Percentiles rank a stretch among this genome's conserved stretches.
Conservation (phyloP, 2,888 invertebrate genomes). For the Cheilosia grossa region DNA sequence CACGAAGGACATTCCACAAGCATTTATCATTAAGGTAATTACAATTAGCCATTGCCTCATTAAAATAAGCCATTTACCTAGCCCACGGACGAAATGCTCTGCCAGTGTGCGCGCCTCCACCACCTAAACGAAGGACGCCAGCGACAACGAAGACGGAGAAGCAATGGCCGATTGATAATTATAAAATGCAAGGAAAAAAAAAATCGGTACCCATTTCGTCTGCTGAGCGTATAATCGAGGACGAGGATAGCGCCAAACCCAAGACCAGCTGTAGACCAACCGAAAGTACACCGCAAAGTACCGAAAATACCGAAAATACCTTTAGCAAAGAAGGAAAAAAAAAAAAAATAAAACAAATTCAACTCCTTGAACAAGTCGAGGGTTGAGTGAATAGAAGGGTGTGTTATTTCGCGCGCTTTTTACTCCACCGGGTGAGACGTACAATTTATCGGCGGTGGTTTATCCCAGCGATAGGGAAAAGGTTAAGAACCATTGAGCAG, state of each 20-base stretch:
- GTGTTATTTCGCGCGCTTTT: conserved; percentile 33
- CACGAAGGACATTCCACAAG: conserved; percentile 55
- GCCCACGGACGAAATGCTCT: conserved; percentile 35
- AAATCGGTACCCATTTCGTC: conserved; percentile 39
- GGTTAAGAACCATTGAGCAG: conserved; percentile 34
- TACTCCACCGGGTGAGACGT: conserved; percentile 34
- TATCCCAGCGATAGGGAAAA: conserved; percentile 34
- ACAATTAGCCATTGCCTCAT: conserved; percentile 68
- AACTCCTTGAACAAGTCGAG: conserved; percentile 30
- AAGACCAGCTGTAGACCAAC: conserved; percentile 68
- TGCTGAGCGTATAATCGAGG: conserved; percentile 38
- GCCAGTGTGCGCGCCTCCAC: conserved; percentile 1
- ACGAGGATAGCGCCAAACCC: conserved; percentile 43
- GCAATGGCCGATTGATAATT: conserved; percentile 66
- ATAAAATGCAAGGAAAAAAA: conserved; percentile 58
- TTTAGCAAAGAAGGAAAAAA: conserved; percentile 31
- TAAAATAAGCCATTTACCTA: conserved; percentile 68
- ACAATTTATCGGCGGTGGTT: conserved; percentile 54
- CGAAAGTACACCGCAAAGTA: conserved; percentile 67
- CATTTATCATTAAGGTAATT: conserved; percentile 69
- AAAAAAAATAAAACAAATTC: conserved; percentile 14
- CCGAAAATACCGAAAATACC: conserved; percentile 60
- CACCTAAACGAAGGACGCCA: conserved; percentile 2
- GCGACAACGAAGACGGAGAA: conserved; percentile 28
- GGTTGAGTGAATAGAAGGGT: conserved; percentile 22